Evolutionary conservation across 2,797 vertebrate species (phyloP), one percentile per base, ranked within the genome.

Genomic region (Diplodus puntazzo): DNA sequence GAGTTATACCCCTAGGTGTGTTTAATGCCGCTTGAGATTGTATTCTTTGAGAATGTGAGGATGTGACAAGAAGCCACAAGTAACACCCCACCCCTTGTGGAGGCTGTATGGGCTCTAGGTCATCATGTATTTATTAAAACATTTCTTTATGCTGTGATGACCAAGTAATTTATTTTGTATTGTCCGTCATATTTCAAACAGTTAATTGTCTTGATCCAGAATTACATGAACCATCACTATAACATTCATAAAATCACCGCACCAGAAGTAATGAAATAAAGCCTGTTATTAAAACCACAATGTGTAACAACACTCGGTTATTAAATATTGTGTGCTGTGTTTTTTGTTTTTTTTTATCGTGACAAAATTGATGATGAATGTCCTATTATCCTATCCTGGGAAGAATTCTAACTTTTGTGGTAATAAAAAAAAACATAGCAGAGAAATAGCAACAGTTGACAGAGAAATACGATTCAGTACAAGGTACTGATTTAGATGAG

Each of bases 401-500:
- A 64, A 58, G 62, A 69, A 34, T 34, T 34, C 59, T 69, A 3
- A 46, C 65, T 69, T 27, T 65, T 46, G 10, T 58, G 27, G 42
- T 66, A 64, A 62, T 3, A 23, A 25, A 50, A 34, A 7, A 30
- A 58, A 3, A 0, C 25, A 58, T 14, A 60, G 18, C 6, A 46
- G 11, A 65, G 18, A 52, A 60, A 21, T 43, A 57, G 46, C 70
- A 62, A 74, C n/a, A 57, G 11, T 25, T 75, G 58, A 66, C 42
- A 59, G 23, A 42, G 13, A 68, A 48, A 54, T 45, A 23, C 30
- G 48, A 70, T 74, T 48, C 12, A 45, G n/a, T 59, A 25, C 25
- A 43, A 25, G 23, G 66, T 73, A 1, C 20, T 42, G 11, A 34
- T 46, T 69, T 45, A 25, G 27, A 17, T 13, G 11, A 23, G 65